Percentiles rank a stretch among this genome's conserved stretches.
These are phyloP conservation scores for Nasonia oneida DNA, from an alignment of 2,888 invertebrate genomes.

Conservation along the genomic window DNA sequence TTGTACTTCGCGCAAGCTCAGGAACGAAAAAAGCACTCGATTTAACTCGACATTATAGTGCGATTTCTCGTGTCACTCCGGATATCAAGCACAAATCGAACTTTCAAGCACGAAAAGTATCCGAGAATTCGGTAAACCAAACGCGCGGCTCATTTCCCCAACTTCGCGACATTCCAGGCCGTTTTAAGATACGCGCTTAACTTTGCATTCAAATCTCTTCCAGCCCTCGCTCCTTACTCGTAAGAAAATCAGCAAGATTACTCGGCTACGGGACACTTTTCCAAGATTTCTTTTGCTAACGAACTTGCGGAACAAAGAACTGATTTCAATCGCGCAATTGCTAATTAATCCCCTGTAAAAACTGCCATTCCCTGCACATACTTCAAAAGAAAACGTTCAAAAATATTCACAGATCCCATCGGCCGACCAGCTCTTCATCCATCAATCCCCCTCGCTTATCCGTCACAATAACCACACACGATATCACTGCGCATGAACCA, in stretches of 20 bases:
- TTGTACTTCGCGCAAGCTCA: no score
- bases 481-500: not conserved
- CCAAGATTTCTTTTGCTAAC: no score
- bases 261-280: not conserved
- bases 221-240: conserved; percentile 35
- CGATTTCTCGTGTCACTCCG: not conserved
- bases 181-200: conserved; percentile 75
- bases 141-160: not conserved
- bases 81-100: not conserved
- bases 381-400: no score
- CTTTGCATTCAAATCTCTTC: conserved; percentile 79
- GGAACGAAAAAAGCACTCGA: no score
- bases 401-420: no score
- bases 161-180: conserved; percentile 51
- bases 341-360: no score
- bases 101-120: not conserved
- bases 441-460: no score
- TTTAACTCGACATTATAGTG: no score
- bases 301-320: not conserved
- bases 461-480: not conserved
- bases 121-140: not conserved
- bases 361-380: no score
- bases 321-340: not conserved
- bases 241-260: conserved; percentile 37
- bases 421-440: no score